Percentiles rank a stretch among this genome's conserved stretches.
Conservation (phyloP, 2,888 invertebrate species). For the Scaptomyza flava region DNA sequence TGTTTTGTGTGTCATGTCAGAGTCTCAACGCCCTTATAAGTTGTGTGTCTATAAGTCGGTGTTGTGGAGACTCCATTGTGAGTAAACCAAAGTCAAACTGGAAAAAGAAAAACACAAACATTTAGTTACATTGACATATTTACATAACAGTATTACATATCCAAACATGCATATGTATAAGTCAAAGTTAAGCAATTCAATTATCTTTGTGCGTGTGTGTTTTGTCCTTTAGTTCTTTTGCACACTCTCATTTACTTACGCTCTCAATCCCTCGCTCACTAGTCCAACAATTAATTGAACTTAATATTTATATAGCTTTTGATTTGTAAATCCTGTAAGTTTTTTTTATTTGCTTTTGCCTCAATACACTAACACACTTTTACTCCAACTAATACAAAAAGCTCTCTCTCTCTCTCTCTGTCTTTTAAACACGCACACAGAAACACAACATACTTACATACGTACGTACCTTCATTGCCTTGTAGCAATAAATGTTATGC, state of each 20-base stretch:
- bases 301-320: background rate
- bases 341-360: slow-evolving; percentile 28
- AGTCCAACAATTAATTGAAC: background rate
- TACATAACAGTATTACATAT: slow-evolving; percentile 38
- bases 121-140: slow-evolving; percentile 23
- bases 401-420: slow-evolving; percentile 1
- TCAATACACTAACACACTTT: slow-evolving; percentile 4
- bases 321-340: slow-evolving; percentile 10
- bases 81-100: slow-evolving; percentile 78
- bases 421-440: slow-evolving; percentile 2
- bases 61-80: slow-evolving; percentile 83
- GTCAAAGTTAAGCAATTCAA: slow-evolving; percentile 26
- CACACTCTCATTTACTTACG: slow-evolving; percentile 10
- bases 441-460: background rate
- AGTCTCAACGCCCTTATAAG: slow-evolving; percentile 79
- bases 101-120: slow-evolving; percentile 23
- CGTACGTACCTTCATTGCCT: slow-evolving; percentile 15
- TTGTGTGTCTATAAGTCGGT: slow-evolving; percentile 81
- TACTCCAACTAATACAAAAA: background rate
- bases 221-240: slow-evolving; percentile 31
- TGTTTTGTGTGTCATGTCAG: slow-evolving; percentile 72
- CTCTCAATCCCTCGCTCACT: slow-evolving; percentile 12
- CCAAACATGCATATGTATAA: slow-evolving; percentile 8
- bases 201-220: slow-evolving; percentile 31
- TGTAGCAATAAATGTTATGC: slow-evolving; percentile 19